Percentiles rank a stretch among this genome's conserved stretches.
phyloP scores from a whole-genome alignment of 2,113 vertebrate species.

The Sebastes fasciatus region DNA sequence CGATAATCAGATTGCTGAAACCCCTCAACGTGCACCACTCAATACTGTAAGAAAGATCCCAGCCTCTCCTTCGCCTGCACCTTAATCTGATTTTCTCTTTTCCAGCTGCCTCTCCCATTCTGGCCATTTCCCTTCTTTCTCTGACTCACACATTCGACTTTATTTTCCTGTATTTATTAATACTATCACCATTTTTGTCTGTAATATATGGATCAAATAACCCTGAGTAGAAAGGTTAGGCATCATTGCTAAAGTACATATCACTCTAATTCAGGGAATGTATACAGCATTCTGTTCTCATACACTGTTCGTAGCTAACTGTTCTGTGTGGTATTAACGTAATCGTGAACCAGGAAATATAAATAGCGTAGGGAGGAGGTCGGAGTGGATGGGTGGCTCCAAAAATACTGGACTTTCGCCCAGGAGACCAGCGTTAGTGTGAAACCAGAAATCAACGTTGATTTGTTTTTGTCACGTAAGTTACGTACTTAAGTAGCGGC shows the following conservation, averaged over 20 bases:
- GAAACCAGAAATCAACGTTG: no score
- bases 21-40: neutral
- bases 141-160: neutral
- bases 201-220: neutral
- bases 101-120: neutral
- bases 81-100: conserved; percentile 23
- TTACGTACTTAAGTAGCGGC: no score
- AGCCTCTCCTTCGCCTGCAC: neutral
- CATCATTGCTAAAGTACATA: neutral
- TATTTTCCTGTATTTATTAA: neutral
- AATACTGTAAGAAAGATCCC: neutral
- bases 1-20: conserved; percentile 36
- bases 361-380: no score
- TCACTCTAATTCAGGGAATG: neutral
- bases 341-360: no score
- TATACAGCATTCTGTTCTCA: neutral
- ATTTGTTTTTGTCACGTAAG: no score
- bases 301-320: no score
- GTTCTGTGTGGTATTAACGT: no score
- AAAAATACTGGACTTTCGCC: no score
- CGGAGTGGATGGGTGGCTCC: no score
- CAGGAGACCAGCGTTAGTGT: no score
- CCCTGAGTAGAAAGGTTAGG: neutral
- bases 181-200: neutral
- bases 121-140: neutral